Percentiles rank a stretch among this genome's conserved stretches.
Conservation (phyloP, 2,797 vertebrate species). For the Melanotaenia boesemani region DNA sequence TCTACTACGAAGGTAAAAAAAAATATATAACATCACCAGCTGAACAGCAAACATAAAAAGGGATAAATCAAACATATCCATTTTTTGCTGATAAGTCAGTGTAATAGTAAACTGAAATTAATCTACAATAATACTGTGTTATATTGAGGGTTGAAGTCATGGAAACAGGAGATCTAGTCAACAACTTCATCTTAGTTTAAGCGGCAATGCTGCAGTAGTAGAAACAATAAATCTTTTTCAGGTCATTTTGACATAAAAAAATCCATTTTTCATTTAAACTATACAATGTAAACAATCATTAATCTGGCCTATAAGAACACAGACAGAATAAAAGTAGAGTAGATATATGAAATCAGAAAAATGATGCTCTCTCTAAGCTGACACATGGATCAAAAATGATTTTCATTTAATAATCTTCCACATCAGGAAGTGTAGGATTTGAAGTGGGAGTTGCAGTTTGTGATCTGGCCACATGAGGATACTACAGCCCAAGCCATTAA, state of each 20-base stretch:
- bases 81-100: no score
- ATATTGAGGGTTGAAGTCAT: neutral
- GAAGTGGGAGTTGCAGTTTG: slow-evolving; percentile 58
- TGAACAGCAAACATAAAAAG: neutral
- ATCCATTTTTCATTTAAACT: neutral
- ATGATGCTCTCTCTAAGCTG: neutral
- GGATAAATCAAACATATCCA: neutral
- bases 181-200: neutral
- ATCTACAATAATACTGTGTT: neutral
- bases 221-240: neutral
- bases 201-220: neutral
- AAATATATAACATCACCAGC: neutral
- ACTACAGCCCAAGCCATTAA: slow-evolving; percentile 48
- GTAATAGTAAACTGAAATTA: neutral
- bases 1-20: neutral
- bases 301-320: neutral
- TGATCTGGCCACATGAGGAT: slow-evolving; percentile 68
- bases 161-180: neutral
- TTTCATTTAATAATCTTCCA: slow-evolving; percentile 1
- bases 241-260: neutral
- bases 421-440: neutral
- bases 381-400: neutral
- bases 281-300: neutral
- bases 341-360: slow-evolving; percentile 14
- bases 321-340: neutral